phyloP scores from a whole-genome alignment of 2,888 invertebrate genomes.

The Orchesella flavescens region DNA sequence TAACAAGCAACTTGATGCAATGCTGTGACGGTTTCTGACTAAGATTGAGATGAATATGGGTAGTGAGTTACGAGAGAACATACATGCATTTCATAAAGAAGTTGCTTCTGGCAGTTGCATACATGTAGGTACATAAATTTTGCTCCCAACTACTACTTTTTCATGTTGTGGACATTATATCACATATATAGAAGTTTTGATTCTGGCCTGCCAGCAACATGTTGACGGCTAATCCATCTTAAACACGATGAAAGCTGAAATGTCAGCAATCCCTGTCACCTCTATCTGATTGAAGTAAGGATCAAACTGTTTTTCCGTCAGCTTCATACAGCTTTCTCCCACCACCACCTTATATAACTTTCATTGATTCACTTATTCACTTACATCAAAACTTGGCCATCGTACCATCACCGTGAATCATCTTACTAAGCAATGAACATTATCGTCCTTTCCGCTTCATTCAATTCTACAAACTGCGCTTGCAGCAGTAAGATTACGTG shows the following conservation, averaged over 20 bases:
- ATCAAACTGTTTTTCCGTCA: constrained; percentile 63
- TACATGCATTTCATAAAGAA: constrained; percentile 18
- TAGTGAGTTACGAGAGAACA: constrained; percentile 16
- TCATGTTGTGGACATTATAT: neutral
- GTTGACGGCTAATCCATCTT: constrained; percentile 68
- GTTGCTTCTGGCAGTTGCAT: constrained; percentile 31
- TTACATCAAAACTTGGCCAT: constrained; percentile 3
- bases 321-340: constrained; percentile 47
- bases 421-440: constrained; percentile 48
- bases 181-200: constrained; percentile 17
- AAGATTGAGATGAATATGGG: constrained; percentile 56
- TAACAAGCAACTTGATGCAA: constrained; percentile 58
- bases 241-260: constrained; percentile 65
- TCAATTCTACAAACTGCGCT: constrained; percentile 48
- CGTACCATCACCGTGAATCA: constrained; percentile 6
- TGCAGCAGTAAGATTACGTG: neutral
- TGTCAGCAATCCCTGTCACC: constrained; percentile 67
- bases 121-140: no score
- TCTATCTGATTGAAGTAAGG: constrained; percentile 63
- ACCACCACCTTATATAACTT: constrained; percentile 2
- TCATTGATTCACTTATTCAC: neutral
- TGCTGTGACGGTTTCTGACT: constrained; percentile 55
- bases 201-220: constrained; percentile 62
- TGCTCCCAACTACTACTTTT: no score
- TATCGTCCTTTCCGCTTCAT: constrained; percentile 61